phyloP scores from a whole-genome alignment of 2,888 invertebrate genomes.

The Galeopsomyia nigrocyanea region DNA sequence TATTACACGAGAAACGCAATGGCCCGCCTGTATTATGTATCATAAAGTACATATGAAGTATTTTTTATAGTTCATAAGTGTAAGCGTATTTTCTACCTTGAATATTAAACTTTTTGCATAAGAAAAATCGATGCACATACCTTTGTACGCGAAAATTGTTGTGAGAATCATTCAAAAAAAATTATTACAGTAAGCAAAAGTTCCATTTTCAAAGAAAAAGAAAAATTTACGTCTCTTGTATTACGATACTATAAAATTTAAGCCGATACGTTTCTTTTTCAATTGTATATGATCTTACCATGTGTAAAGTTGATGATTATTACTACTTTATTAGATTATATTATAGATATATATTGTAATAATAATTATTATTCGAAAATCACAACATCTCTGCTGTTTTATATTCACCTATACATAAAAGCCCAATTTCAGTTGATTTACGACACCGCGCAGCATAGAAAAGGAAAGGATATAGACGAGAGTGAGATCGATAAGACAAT shows the following conservation, averaged over 20 bases:
- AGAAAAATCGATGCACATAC: constrained; percentile 10
- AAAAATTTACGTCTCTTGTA: constrained; percentile 13
- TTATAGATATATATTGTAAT: constrained; percentile 46
- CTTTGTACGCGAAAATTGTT: constrained; percentile 2
- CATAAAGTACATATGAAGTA: constrained; percentile 47
- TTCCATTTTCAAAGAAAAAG: not conserved
- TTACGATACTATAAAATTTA: constrained; percentile 41
- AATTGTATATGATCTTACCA: constrained; percentile 64
- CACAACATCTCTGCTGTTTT: no score
- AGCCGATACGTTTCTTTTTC: constrained; percentile 49
- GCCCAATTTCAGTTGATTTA: no score
- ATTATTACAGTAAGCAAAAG: constrained; percentile 14
- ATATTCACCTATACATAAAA: no score
- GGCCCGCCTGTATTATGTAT: constrained; percentile 51
- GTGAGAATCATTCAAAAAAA: constrained; percentile 1
- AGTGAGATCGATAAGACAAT: no score
- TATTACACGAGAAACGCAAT: constrained; percentile 35
- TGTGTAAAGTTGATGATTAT: constrained; percentile 59
- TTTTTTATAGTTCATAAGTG: constrained; percentile 36
- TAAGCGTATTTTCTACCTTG: constrained; percentile 23
- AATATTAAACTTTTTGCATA: constrained; percentile 17
- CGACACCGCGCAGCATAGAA: no score
- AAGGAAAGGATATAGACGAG: no score
- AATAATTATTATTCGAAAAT: constrained; percentile 41
- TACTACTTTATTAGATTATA: constrained; percentile 51